phyloP scores from a whole-genome alignment of 1,140 invertebrate genomes.

The Palaemon carinicauda region DNA sequence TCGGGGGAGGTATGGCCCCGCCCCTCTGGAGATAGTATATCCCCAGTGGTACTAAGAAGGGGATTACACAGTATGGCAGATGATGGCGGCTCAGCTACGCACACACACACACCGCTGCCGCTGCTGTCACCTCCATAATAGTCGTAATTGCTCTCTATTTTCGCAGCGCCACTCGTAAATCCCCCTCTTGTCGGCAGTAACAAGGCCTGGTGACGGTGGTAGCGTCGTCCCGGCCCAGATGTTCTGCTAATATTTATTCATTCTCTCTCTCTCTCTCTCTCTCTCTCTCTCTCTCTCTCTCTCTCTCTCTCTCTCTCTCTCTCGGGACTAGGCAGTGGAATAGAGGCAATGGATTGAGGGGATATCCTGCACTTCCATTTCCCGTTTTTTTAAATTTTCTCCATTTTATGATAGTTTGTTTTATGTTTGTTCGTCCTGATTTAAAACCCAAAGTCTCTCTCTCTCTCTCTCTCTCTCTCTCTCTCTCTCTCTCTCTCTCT shows the following conservation, averaged over 20 bases:
- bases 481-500: conserved; percentile 19
- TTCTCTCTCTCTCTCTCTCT: not conserved
- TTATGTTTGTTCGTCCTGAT: not conserved
- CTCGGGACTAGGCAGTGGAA: not conserved
- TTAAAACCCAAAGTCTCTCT: not conserved
- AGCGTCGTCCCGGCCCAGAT: not conserved
- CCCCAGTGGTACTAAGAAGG: not conserved
- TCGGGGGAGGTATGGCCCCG: not conserved
- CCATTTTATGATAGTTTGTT: not conserved
- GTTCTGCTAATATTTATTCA: no score
- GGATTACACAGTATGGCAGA: conserved; percentile 27
- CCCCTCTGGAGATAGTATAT: conserved; percentile 26
- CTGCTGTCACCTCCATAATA: conserved; percentile 43
- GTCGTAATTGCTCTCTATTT: conserved; percentile 54
- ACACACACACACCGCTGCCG: not conserved
- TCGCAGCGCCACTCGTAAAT: conserved; percentile 43
- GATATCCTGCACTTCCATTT: not conserved
- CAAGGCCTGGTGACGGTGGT: conserved; percentile 38
- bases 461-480: not conserved
- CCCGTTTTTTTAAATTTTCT: not conserved
- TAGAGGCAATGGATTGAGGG: not conserved
- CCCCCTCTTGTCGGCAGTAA: conserved; percentile 36
- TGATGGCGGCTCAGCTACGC: conserved; percentile 46
- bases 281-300: not conserved
- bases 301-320: not conserved